Evolutionary conservation across 2,113 vertebrate species (phyloP), one percentile per base, ranked within the genome.

Genomic region (Cheilinus undulatus): DNA sequence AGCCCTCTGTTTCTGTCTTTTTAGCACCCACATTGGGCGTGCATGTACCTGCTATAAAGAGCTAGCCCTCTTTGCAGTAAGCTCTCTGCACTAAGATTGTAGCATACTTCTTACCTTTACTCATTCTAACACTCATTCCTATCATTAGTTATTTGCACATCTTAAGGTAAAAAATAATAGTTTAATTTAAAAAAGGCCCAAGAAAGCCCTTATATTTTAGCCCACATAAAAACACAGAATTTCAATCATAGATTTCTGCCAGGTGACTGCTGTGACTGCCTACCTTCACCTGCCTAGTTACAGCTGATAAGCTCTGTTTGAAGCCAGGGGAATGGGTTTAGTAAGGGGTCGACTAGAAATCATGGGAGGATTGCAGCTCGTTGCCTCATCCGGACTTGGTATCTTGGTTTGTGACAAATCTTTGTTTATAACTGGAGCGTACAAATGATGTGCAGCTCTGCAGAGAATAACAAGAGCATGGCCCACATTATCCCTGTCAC

Each of bases 401-500:
- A 26, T 74, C 59, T 63, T 1, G 19, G 63, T 59, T 45, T 54
- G 50, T 71, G 57, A 76, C 70, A 64, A 57, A 69, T 80, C 48
- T 49, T 60, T 82, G 70, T 84, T 84, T 86, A 69, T 74, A 77
- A 64, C 70, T 23, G 54, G 28, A 59, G 65, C 2, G 5, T 28
- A 61, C 52, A 78, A 80, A 80, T 78, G 71, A 81, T 83, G 74
- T 38, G 15, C 65, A 24, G 69, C 79, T 82, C 65, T 67, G 72
- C 69, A 9, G 58, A 77, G 76, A 74, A 81, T 81, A 88, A 82
- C 85, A 84, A 82, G 77, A 70, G 65, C 74, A 23, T 3, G 57
- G 56, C 83, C 69, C 34, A 17, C 30, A 73, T 88, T 85, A 78
- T 85, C 57, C 53, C 60, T 76, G 78, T 75, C 86, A 79, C 74